Base-by-base conservation (phyloP, 2,797 vertebrate species). In the Neostethus bicornis region DNA sequence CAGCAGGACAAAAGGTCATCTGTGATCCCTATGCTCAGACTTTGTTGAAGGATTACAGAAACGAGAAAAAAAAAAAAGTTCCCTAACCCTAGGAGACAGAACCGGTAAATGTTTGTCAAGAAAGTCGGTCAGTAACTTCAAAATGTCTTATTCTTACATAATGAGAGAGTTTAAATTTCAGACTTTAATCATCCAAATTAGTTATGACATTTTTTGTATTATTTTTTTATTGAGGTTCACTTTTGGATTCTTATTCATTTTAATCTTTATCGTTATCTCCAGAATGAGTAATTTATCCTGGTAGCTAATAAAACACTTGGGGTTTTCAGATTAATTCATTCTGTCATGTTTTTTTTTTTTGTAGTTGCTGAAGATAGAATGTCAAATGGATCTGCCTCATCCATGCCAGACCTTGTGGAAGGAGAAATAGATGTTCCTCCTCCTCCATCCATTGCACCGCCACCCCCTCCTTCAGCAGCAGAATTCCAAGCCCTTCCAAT, bases 401-500 rank as follows among this genome's bases (percentile, higher is more conserved):
- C 81, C 32, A 31, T 84, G 25, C 63, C 66, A 29, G 79, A 87
- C 34, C 48, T 75, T 0, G 16, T 48, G 3, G 83, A 87, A 51
- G 85, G 67, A 19, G 84, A 89, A 21, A 84, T 91, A 55, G 70
- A 86, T 47, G 77, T 92, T 62, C 92, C 92, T 21, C 87, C 92
- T 44, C 91, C 84, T 41, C 92, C 92, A 1, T 80, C 90, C 17
- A 56, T 61, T 53, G 86, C 89, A 34, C 88, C 91, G 21, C 90
- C 89, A 19, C 89, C 85, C 2, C 92, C 26, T 28, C 26, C 26
- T 1, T 81, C 90, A 21, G 50, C 55, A 55, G 84, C 90, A 34
- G 83, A 90, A 31, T 88, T 91, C 24, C 90, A 90, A 31, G 87
- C 85, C 1, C 91, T 90, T 50, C 91, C 91, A n/a, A 66, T 62